phyloP scores from a whole-genome alignment of 2,113 vertebrate genomes.

The Tragulus kanchil region DNA sequence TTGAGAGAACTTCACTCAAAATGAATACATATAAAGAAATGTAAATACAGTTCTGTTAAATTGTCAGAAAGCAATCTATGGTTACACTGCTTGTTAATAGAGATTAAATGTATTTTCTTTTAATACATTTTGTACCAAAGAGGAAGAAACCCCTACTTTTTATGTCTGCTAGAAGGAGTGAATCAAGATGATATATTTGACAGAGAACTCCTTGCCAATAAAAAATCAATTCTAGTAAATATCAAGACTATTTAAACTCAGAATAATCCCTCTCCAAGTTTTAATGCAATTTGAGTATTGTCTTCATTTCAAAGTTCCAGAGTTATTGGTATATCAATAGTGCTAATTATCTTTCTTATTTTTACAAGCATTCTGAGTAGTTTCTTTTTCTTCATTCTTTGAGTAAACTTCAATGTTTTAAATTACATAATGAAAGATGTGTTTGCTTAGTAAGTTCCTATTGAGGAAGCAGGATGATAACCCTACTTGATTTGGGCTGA shows the following conservation, averaged over 20 bases:
- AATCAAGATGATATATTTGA: constrained; percentile 2
- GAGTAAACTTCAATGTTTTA: not conserved
- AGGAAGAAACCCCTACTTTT: not conserved
- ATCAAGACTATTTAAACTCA: not conserved
- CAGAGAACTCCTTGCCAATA: constrained; percentile 11
- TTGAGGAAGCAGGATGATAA: not conserved
- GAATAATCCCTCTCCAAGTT: not conserved
- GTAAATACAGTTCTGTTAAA: not conserved
- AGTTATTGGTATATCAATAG: not conserved
- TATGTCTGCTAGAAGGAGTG: not conserved
- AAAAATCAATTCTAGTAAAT: constrained; percentile 47
- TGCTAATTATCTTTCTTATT: not conserved
- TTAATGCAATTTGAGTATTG: not conserved
- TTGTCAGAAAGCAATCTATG: constrained; percentile 28
- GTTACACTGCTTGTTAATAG: not conserved
- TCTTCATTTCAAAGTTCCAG: not conserved
- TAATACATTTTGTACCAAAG: not conserved
- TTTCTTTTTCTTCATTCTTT: constrained; percentile 6
- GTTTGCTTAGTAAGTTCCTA: constrained; percentile 9
- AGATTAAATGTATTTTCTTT: constrained; percentile 32
- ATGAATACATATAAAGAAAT: constrained; percentile 43
- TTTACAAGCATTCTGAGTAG: not conserved
- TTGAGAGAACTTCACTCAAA: not conserved
- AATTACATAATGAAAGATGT: not conserved
- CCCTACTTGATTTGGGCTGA: not conserved